Evolutionary conservation across 2,113 vertebrate species (phyloP).

Genomic region (Hemichromis elongatus): DNA sequence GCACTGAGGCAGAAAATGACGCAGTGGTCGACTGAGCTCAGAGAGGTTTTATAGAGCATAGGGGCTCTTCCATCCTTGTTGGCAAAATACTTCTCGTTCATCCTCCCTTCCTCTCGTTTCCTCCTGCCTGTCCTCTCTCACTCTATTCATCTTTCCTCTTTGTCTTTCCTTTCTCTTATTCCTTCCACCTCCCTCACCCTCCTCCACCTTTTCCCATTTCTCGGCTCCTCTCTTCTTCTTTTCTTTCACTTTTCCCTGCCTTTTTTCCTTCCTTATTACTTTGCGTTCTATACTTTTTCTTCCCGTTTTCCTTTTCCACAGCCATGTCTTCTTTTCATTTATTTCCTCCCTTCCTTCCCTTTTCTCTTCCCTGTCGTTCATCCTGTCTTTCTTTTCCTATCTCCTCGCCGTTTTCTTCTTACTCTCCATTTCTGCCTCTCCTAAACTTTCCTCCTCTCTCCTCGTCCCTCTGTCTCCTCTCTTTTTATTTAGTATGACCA

Average conservation of each 20-base stretch:
- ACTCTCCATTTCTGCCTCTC: neutral
- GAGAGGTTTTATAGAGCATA: slow-evolving; percentile 28
- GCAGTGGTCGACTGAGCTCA: slow-evolving; percentile 40
- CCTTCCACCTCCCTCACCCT: neutral
- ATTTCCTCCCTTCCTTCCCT: neutral
- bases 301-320: neutral
- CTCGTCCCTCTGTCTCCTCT: neutral
- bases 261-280: neutral
- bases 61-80: neutral
- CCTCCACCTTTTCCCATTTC: neutral
- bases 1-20: slow-evolving; percentile 63
- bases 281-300: neutral
- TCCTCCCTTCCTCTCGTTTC: neutral
- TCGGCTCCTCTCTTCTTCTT: neutral
- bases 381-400: neutral
- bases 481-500: slow-evolving; percentile 57
- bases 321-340: neutral
- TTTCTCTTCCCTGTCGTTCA: neutral
- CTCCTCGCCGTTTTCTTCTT: neutral
- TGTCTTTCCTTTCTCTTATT: neutral
- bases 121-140: neutral
- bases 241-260: neutral
- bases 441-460: neutral
- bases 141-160: neutral
- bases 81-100: neutral